Evolutionary conservation across 2,113 vertebrate species (phyloP).

Genomic region (Xerus inauris): DNA sequence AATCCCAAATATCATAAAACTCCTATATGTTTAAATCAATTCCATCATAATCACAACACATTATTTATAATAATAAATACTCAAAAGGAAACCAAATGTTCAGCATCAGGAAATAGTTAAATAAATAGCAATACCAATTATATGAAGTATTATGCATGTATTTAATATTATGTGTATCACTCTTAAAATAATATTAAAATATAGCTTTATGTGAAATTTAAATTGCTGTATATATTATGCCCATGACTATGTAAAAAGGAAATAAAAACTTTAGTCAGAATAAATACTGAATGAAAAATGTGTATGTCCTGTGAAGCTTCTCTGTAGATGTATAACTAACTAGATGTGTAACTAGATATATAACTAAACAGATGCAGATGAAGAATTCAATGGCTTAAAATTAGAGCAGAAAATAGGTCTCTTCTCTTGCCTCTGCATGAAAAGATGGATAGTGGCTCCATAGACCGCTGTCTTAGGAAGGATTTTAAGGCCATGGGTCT

Average conservation of each 20-base stretch:
- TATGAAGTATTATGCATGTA: background rate
- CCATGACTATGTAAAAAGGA: background rate
- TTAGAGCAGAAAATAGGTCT: background rate
- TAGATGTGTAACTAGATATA: background rate
- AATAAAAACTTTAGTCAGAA: background rate
- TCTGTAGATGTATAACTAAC: background rate
- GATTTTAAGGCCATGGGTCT: background rate
- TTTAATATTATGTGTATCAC: background rate
- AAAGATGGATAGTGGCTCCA: background rate
- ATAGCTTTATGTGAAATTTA: slow-evolving; percentile 11
- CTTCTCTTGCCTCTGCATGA: background rate
- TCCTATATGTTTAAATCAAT: slow-evolving; percentile 8
- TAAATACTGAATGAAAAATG: background rate
- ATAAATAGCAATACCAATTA: background rate
- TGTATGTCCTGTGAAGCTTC: background rate
- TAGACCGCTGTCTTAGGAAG: background rate
- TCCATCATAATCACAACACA: background rate
- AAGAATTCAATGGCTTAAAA: background rate
- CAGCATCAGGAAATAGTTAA: background rate
- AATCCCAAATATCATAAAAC: background rate
- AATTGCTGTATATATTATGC: background rate
- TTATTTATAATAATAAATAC: background rate
- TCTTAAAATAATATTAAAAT: background rate
- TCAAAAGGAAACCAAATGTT: background rate
- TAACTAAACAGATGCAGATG: accelerated